Evolutionary conservation across 92 coral and sea anemone genomes (phyloP).

Genomic region (Paragorgia papillata): DNA sequence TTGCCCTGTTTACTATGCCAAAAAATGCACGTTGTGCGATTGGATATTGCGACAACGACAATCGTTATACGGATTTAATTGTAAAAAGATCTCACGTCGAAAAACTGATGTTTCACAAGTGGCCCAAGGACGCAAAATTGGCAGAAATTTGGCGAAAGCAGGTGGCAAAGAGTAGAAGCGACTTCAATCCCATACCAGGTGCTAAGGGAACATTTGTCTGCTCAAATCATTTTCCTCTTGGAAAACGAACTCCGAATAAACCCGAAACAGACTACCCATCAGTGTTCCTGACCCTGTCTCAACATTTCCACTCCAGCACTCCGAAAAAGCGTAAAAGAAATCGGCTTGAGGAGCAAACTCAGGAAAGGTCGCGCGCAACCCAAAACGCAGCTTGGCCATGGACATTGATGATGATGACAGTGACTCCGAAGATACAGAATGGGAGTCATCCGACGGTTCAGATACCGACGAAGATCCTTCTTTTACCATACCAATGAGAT

Average conservation of each 20-base stretch:
- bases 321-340: constrained; percentile 36
- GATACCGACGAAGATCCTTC: too few species aligned
- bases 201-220: constrained; percentile 54
- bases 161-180: constrained; percentile 52
- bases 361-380: too few species aligned
- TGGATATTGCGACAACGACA: constrained; percentile 60
- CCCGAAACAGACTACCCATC: too few species aligned
- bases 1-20: too few species aligned
- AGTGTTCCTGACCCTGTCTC: constrained; percentile 16
- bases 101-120: constrained; percentile 46
- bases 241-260: constrained; percentile 25
- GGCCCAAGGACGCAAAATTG: constrained; percentile 55
- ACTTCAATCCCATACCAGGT: constrained; percentile 50
- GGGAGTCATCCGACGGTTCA: too few species aligned
- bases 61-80: constrained; percentile 48
- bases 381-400: too few species aligned
- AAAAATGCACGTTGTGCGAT: constrained; percentile 61
- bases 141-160: constrained; percentile 58
- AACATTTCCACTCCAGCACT: not conserved
- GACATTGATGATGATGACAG: too few species aligned
- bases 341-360: too few species aligned
- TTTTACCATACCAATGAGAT: too few species aligned
- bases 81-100: constrained; percentile 47
- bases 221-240: constrained; percentile 42
- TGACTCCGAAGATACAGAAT: too few species aligned